Conservation (phyloP, 2,888 invertebrate species). For the Athetis lepigone region DNA sequence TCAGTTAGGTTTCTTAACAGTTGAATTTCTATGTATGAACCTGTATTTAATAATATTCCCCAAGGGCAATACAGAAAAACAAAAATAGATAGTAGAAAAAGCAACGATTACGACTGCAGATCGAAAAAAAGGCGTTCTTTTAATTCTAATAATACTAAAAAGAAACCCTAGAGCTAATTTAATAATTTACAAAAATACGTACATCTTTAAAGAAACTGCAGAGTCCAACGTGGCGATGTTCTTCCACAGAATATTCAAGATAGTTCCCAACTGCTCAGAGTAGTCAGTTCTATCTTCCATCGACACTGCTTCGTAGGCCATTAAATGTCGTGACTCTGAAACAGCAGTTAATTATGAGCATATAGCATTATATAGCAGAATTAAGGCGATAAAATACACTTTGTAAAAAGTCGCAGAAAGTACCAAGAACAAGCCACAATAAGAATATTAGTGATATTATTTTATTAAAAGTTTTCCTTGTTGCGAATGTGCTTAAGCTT, state of each 20-base stretch:
- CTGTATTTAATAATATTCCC: not conserved
- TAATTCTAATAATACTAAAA: too few relatives aligned
- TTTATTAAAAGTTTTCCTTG: too few relatives aligned
- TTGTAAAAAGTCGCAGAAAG: too few relatives aligned
- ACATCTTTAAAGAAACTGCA: constrained; percentile 83
- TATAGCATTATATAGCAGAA: not conserved
- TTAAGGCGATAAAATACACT: not conserved
- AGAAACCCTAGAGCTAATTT: too few relatives aligned
- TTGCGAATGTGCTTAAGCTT: too few relatives aligned
- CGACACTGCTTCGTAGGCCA: constrained; percentile 84
- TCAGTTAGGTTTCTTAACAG: not conserved
- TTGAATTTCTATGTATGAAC: not conserved
- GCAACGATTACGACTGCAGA: too few relatives aligned
- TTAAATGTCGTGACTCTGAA: constrained; percentile 74
- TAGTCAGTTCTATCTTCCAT: constrained; percentile 88
- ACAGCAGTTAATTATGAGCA: constrained; percentile 31
- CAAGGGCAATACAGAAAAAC: not conserved
- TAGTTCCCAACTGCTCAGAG: constrained; percentile 83
- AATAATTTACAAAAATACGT: constrained; percentile 66
- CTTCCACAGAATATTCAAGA: constrained; percentile 91
- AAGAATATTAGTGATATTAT: too few relatives aligned
- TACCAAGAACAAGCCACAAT: too few relatives aligned
- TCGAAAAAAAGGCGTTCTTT: too few relatives aligned
- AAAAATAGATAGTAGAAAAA: not conserved
- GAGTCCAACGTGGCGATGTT: constrained; percentile 90